Conservation (phyloP, 35 echinoderm and acorn worm species). For the Nesometra sesokonis region DNA sequence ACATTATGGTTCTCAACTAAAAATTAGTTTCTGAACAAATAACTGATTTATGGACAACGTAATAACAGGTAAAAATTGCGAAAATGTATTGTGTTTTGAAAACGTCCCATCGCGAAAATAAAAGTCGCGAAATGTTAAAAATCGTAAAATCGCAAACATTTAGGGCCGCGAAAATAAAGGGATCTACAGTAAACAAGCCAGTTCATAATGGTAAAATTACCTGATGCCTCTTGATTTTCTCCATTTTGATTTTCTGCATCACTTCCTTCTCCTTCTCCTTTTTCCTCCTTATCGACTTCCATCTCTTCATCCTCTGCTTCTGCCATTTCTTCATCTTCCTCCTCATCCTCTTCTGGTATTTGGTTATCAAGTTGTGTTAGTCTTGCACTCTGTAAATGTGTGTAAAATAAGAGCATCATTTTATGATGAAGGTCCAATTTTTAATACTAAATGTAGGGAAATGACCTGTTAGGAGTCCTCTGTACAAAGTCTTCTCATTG, state of each 20-base stretch:
- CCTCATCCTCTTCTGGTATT: conserved; percentile 76
- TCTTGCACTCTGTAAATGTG: conserved; percentile 44
- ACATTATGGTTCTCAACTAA: too few relatives aligned
- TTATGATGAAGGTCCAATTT: background rate
- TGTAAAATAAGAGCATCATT: background rate
- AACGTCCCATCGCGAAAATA: too few relatives aligned
- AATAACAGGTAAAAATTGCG: too few relatives aligned
- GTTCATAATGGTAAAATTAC: background rate
- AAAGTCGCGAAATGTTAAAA: too few relatives aligned
- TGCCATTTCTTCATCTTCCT: conserved; percentile 46
- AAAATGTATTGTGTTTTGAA: too few relatives aligned
- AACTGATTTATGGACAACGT: too few relatives aligned
- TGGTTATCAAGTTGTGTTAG: conserved; percentile 78
- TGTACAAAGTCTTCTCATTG: too few relatives aligned
- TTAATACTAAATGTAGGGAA: background rate
- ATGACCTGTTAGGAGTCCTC: too few relatives aligned
- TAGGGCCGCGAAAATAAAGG: background rate
- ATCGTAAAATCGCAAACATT: too few relatives aligned
- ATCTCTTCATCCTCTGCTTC: conserved; percentile 15
- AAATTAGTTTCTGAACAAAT: too few relatives aligned
- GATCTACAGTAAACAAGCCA: background rate
- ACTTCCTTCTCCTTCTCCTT: conserved; percentile 23
- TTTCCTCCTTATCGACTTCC: conserved; percentile 14
- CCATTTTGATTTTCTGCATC: conserved; percentile 26
- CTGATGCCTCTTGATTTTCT: conserved; percentile 29